Base-by-base conservation (phyloP, 2,888 invertebrate species). In the Euzophera pinguis region DNA sequence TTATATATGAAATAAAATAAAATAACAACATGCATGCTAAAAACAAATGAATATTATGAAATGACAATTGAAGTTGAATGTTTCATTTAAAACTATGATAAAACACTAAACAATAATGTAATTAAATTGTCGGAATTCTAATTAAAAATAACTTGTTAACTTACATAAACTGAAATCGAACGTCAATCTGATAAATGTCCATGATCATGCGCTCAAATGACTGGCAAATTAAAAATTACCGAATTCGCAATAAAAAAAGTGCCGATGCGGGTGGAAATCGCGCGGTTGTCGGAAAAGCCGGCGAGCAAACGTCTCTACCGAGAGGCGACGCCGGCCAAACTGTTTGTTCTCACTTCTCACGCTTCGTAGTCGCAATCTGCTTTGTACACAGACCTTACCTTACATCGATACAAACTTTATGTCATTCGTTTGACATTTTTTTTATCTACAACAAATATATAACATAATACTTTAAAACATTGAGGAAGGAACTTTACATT, bases 241-340 rank as follows among this genome's bases (percentile, higher is more conserved):
- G 8, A 34, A 17, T 34, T 32, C 35, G 37, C 22, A 37, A 37
- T 12, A 22, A 47, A 34, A 37, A 16, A 38, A 48, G 17, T 37
- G 14, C 32, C 49, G 16, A 14, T 16, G 22, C 38, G 48, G 48
- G 38, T 34, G 29, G 39, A 39, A 48, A 27, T 38, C 37, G 6
- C 38, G 27, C 43, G 29, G 29, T 29, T 10, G 27, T 14, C 27
- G 43, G 43, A 45, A 45, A 45, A 34, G 13, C 29, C 16, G 41
- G 8, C n/a, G 47, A 22, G 52, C 56, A 53, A 53, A 53, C 47
- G 59, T 69, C 65, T 63, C 62, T 60, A 51, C 16, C 59, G 48
- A 48, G 58, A 62, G 67, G 56, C 53, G 52, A 53, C 53, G n/a
- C 38, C 50, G 57, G 51, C 54, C 58, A 59, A 60, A 69, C 69